Percentiles rank a stretch among this genome's conserved stretches.
Conservation (phyloP, 2,113 vertebrate species). For the Platysternon megacephalum region DNA sequence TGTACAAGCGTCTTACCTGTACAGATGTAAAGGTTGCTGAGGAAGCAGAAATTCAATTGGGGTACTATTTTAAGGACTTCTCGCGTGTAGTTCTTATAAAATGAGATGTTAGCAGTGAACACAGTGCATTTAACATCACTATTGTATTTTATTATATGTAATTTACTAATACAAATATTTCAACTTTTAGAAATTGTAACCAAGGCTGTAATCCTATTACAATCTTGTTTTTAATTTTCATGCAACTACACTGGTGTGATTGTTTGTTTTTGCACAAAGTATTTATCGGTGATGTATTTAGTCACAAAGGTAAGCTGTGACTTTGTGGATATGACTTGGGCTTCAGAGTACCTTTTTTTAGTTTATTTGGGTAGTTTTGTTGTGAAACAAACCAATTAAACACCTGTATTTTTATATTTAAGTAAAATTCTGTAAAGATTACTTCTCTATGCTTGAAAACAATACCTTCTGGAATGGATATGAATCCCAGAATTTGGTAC, state of each 20-base stretch:
- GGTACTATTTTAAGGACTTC: slow-evolving; percentile 82
- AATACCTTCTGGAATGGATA: slow-evolving; percentile 68
- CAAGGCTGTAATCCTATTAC: slow-evolving; percentile 83
- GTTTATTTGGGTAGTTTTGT: slow-evolving; percentile 77
- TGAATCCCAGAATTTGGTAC: slow-evolving; percentile 75
- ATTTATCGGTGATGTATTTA: slow-evolving; percentile 83
- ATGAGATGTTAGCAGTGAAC: slow-evolving; percentile 77
- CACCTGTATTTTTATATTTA: slow-evolving; percentile 80
- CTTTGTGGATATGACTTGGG: slow-evolving; percentile 76
- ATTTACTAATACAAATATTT: slow-evolving; percentile 84
- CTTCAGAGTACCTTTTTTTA: slow-evolving; percentile 63
- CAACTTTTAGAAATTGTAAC: slow-evolving; percentile 84
- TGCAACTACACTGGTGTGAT: slow-evolving; percentile 95
- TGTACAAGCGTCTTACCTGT: slow-evolving; percentile 88
- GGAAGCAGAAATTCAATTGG: slow-evolving; percentile 72
- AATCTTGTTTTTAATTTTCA: slow-evolving; percentile 86
- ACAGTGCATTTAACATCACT: slow-evolving; percentile 81
- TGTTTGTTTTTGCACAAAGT: slow-evolving; percentile 88
- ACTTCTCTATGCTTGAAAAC: slow-evolving; percentile 77
- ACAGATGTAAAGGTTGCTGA: slow-evolving; percentile 84
- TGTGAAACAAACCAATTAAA: slow-evolving; percentile 76
- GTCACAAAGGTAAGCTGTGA: slow-evolving; percentile 85
- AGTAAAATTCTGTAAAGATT: slow-evolving; percentile 72
- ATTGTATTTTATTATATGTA: slow-evolving; percentile 86
- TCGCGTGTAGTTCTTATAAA: slow-evolving; percentile 74